A percentile compares a stretch with the other conserved stretches of the same genome.
phyloP scores from a whole-genome alignment of 1,140 invertebrate genomes.

The Delia radicum region DNA sequence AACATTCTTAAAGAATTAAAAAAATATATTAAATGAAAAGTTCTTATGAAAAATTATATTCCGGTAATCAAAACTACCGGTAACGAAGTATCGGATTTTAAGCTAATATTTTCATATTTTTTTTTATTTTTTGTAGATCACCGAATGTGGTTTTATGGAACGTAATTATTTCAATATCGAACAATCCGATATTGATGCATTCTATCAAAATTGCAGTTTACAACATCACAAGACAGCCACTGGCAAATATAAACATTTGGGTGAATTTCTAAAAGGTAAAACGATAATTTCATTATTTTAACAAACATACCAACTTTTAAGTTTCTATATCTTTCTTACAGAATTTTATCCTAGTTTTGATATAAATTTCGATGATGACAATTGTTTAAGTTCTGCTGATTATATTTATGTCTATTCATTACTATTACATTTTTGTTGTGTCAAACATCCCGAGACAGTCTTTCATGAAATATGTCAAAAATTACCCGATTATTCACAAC shows the following conservation, averaged over 20 bases:
- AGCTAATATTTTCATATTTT: too few relatives aligned
- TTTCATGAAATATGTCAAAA: conserved; percentile 44
- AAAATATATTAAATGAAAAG: too few relatives aligned
- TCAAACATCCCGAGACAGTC: conserved; percentile 35
- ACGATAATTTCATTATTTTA: too few relatives aligned
- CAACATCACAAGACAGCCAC: conserved; percentile 26
- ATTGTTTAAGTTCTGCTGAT: conserved; percentile 31
- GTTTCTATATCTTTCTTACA: conserved; percentile 29
- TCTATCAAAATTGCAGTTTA: conserved; percentile 34
- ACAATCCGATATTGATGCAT: conserved; percentile 41
- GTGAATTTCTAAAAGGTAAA: conserved; percentile 29
- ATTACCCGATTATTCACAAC: conserved; percentile 35
- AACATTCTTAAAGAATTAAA: too few relatives aligned
- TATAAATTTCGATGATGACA: conserved; percentile 26
- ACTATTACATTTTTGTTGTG: conserved; percentile 45
- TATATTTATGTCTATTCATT: conserved; percentile 45
- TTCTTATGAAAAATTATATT: too few relatives aligned
- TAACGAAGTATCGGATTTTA: too few relatives aligned
- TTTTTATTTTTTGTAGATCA: conserved; percentile 32
- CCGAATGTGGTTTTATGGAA: conserved; percentile 34
- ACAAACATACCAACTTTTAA: not conserved
- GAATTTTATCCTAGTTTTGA: conserved; percentile 43
- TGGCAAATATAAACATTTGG: not conserved
- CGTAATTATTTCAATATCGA: conserved; percentile 35
- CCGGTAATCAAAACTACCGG: too few relatives aligned